phyloP scores from a whole-genome alignment of 2,797 vertebrate species.

The Rhabdophis nuchalis region DNA sequence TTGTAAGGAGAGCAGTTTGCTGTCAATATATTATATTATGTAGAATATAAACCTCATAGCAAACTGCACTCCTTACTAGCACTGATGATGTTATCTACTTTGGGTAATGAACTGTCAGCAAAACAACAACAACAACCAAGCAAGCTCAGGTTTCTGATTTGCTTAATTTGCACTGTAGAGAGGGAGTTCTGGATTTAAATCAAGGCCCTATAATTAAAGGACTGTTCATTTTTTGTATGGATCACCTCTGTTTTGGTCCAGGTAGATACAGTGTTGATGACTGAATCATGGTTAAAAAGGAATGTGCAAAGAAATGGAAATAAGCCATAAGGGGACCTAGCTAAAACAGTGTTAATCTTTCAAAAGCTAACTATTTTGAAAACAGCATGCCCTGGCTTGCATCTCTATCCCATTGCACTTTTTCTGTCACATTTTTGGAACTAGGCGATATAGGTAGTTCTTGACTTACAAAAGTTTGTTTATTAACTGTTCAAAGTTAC shows the following conservation, averaged over 20 bases:
- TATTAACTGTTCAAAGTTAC: neutral
- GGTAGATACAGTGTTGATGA: neutral
- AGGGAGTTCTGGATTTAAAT: neutral
- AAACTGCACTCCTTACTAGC: neutral
- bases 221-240: neutral
- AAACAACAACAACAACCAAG: neutral
- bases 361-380: neutral
- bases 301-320: neutral
- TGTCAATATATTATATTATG: neutral
- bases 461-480: neutral
- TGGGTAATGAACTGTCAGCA: neutral
- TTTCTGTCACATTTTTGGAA: neutral
- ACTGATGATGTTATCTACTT: neutral
- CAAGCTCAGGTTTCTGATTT: neutral
- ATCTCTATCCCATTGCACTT: neutral
- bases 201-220: neutral
- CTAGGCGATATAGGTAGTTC: neutral
- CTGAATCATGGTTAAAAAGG: neutral
- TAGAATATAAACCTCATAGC: neutral
- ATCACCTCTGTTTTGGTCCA: neutral
- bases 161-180: neutral
- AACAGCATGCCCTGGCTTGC: neutral
- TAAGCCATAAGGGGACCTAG: neutral
- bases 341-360: neutral
- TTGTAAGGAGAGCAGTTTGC: neutral